Evolutionary conservation across 2,888 invertebrate species (phyloP), one percentile per base, ranked within the genome.

Genomic region (Nysson spinosus): DNA sequence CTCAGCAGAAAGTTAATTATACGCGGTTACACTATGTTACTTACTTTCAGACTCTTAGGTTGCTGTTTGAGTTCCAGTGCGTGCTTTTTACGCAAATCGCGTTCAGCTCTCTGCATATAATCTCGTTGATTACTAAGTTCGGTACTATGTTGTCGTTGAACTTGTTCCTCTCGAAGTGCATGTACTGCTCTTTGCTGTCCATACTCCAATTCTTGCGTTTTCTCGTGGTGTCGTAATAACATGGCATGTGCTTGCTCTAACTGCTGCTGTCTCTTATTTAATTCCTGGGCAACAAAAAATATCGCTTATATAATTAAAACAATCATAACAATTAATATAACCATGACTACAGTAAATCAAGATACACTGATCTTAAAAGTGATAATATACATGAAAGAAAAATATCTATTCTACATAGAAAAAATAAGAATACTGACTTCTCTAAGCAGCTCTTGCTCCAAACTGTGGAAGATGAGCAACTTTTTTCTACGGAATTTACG

Each of bases 31-130:
- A 34, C 11, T 34, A 32, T 42, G 0, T 28, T 49, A 50, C 35
- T 70, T 88, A 96, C 96, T 92, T 98, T 98, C 80, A 99, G 92
- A 89, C 98, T 98, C 89, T 99, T 97, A 55, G 99, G 99, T 89
- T 99, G 99, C 87, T 99, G 98, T 86, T 98, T 97, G 79, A 97
- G 92, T 89, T 99, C 98, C 76, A 97, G 89, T 55, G 97, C 96
- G 88, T 99, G 99, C 84, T 97, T 98, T 89, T 98, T 98, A 79
- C 95, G 91, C 83, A 99, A 91, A 86, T 99, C 99, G 70, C 96
- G 93, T 86, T 98, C 96, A 7, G 96, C 94, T 65, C 98, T 92
- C 83, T 94, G 93, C 93, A 97, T 98, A 88, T 99, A 99, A 87
- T 98, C 98, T 79, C 95, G 93, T 88, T 97, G 97, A 90, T 98